These are phyloP conservation scores for Hydrolagus colliei DNA, from an alignment of 2,797 vertebrate genomes.

Conservation along the genomic window DNA sequence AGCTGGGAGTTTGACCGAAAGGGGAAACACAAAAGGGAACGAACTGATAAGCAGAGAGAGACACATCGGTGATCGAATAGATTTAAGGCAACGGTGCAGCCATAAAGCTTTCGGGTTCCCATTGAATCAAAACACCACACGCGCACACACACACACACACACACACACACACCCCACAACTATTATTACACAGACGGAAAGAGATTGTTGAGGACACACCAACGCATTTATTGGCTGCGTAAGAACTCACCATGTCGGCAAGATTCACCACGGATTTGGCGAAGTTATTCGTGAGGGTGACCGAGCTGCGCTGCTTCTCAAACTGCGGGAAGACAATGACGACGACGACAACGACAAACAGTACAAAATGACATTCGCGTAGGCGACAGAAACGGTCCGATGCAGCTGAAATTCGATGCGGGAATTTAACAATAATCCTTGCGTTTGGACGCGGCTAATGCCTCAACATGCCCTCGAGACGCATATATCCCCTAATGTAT, in stretches of 20 bases:
- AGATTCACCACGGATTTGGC: constrained; percentile 91
- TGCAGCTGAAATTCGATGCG: neutral
- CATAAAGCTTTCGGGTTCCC: too few relatives aligned
- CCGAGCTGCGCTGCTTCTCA: constrained; percentile 72
- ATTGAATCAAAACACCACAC: neutral
- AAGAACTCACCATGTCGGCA: constrained; percentile 73
- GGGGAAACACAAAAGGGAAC: too few relatives aligned
- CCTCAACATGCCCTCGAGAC: too few relatives aligned
- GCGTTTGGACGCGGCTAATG: too few relatives aligned
- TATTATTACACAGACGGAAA: neutral
- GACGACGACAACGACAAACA: neutral
- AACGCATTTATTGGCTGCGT: too few relatives aligned
- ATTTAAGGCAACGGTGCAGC: too few relatives aligned
- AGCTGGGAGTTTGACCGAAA: too few relatives aligned
- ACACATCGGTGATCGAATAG: too few relatives aligned
- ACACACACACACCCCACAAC: neutral
- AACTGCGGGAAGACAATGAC: constrained; percentile 53
- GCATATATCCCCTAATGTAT: too few relatives aligned
- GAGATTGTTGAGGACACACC: neutral
- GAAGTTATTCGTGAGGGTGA: constrained; percentile 83
- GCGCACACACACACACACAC: too few relatives aligned
- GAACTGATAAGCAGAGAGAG: too few relatives aligned
- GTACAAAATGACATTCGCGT: too few relatives aligned
- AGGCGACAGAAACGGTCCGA: neutral
- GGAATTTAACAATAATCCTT: neutral